Percentiles rank a stretch among this genome's conserved stretches.
Evolutionary conservation across 1,140 invertebrate species (phyloP).

Genomic region (Drosophila erecta): DNA sequence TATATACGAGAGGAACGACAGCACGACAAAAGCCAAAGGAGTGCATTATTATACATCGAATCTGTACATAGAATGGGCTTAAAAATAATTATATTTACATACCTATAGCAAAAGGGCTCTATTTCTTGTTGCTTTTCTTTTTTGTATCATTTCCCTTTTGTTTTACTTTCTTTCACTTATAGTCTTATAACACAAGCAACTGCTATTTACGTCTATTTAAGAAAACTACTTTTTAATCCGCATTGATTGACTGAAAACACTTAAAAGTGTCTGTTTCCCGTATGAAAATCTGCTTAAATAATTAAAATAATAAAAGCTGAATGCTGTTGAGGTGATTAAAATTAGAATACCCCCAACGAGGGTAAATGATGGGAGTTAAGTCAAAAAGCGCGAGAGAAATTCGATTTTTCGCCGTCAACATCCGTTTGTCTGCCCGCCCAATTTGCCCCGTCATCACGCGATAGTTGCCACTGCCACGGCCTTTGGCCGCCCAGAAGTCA

Average conservation of each 20-base stretch:
- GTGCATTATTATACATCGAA: constrained; percentile 29
- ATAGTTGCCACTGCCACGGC: constrained; percentile 50
- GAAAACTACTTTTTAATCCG: no score
- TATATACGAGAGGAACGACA: constrained; percentile 6
- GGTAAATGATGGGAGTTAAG: constrained; percentile 3
- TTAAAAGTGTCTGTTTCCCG: no score
- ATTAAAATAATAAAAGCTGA: not conserved
- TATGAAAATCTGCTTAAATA: not conserved
- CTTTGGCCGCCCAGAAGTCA: not conserved
- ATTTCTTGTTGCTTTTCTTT: not conserved
- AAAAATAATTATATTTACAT: constrained; percentile 32
- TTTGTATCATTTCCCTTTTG: no score
- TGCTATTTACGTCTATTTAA: not conserved
- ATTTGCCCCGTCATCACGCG: constrained; percentile 49
- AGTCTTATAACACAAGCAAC: not conserved
- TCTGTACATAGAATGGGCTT: constrained; percentile 10
- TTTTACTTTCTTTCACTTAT: not conserved
- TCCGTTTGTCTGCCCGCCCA: constrained; percentile 56
- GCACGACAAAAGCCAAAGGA: constrained; percentile 4
- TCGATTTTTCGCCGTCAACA: constrained; percentile 72
- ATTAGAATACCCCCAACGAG: not conserved
- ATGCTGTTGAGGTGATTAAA: not conserved
- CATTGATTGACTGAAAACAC: no score
- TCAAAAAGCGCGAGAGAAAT: constrained; percentile 41
- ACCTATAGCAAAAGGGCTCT: constrained; percentile 8